A percentile compares a stretch with the other conserved stretches of the same genome.
phyloP scores from a whole-genome alignment of 2,113 vertebrate species.

The Heteronetta atricapilla region DNA sequence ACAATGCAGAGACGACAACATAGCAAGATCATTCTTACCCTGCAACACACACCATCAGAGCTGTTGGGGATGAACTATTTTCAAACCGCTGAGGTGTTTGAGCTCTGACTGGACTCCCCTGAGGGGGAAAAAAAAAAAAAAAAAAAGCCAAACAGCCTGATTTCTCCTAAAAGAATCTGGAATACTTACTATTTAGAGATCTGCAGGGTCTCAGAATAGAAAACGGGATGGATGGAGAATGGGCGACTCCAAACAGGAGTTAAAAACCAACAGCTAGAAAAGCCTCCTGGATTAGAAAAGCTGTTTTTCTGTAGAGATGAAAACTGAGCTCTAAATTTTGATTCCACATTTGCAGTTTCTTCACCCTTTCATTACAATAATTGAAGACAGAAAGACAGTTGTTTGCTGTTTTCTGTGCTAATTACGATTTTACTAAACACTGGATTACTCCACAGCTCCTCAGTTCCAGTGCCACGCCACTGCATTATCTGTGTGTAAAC shows the following conservation, averaged over 20 bases:
- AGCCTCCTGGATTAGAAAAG: neutral
- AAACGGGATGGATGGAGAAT: neutral
- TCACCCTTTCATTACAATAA: fast-evolving
- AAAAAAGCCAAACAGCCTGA: neutral
- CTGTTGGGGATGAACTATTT: neutral
- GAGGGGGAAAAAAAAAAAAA: neutral
- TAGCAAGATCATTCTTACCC: neutral
- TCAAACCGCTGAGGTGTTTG: neutral
- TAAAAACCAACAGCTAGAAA: neutral
- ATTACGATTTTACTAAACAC: neutral
- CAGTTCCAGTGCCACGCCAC: neutral
- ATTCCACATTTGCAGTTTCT: neutral
- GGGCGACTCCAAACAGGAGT: neutral
- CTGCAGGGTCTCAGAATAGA: neutral
- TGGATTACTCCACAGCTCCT: neutral
- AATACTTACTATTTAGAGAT: neutral
- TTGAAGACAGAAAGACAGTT: neutral
- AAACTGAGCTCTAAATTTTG: neutral
- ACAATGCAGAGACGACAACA: neutral
- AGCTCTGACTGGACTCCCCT: neutral
- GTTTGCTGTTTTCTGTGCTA: neutral
- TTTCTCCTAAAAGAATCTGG: neutral
- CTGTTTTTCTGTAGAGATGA: neutral
- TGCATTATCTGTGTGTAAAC: neutral
- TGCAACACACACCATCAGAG: neutral